Percentiles rank a stretch among this genome's conserved stretches.
phyloP scores from a whole-genome alignment of 2,797 vertebrate species.

The Sternotherus odoratus region DNA sequence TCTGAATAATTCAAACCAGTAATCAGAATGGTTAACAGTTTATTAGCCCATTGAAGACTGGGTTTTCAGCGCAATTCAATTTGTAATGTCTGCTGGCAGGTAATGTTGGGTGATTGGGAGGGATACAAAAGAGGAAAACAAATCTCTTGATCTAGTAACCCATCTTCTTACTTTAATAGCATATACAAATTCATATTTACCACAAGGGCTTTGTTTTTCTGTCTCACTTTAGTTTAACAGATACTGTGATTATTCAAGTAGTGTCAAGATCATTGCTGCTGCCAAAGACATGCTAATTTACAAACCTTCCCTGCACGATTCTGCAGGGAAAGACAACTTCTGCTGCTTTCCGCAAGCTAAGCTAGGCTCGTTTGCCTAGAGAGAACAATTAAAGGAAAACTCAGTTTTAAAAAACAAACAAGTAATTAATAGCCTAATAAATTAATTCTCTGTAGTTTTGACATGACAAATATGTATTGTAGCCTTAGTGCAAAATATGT shows the following conservation, averaged over 20 bases:
- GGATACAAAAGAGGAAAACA: conserved; percentile 36
- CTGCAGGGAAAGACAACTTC: background rate
- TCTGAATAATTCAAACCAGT: conserved; percentile 16
- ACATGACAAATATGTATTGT: background rate
- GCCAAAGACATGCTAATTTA: background rate
- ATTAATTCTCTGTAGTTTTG: background rate
- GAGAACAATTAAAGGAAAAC: background rate
- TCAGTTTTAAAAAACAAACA: background rate
- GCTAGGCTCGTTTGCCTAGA: background rate
- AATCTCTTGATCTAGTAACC: conserved; percentile 61
- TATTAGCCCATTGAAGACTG: conserved; percentile 34
- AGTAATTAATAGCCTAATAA: background rate
- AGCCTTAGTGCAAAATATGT: background rate
- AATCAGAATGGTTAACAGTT: background rate
- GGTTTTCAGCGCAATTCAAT: conserved; percentile 36
- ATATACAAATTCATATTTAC: conserved; percentile 10
- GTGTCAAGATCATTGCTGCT: background rate
- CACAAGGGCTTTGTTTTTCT: background rate
- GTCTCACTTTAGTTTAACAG: background rate
- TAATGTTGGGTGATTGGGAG: background rate
- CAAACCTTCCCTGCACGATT: background rate
- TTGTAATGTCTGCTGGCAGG: conserved; percentile 54
- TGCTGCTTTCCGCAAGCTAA: background rate
- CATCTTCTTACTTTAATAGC: background rate
- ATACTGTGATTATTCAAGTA: background rate